Conservation (phyloP, 2,113 vertebrate genomes). For the Poicephalus meyeri region DNA sequence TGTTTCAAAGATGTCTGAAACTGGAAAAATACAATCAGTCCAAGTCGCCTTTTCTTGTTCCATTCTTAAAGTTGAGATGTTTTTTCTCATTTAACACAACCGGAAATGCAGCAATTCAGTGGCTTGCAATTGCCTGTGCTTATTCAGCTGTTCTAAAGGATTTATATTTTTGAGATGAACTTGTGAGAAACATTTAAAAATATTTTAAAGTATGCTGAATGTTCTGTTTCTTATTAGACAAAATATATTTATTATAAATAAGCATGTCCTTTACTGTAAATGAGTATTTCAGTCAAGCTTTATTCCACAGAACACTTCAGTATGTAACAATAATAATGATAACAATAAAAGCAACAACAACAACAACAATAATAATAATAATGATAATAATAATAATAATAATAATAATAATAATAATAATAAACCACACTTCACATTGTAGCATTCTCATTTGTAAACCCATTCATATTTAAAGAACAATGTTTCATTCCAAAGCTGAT, state of each 20-base stretch:
- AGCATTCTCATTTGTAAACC: constrained; percentile 40
- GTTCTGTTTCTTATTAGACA: neutral
- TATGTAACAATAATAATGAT: neutral
- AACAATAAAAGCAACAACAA: no score
- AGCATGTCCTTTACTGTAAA: neutral
- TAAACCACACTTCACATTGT: neutral
- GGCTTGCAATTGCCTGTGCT: rapidly evolving
- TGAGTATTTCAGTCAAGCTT: neutral
- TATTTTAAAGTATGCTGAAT: neutral
- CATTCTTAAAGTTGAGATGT: neutral
- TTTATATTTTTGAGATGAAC: neutral
- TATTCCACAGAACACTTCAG: neutral
- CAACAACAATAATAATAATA: neutral
- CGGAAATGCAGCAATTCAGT: neutral
- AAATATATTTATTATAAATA: neutral
- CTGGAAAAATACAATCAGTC: neutral
- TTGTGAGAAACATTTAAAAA: neutral
- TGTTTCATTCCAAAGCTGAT: constrained; percentile 51
- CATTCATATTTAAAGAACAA: constrained; percentile 58
- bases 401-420: neutral
- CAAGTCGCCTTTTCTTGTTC: neutral
- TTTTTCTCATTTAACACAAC: neutral
- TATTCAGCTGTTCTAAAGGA: neutral
- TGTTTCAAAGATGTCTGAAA: neutral
- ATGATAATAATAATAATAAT: no score